Evolutionary conservation across 2,113 vertebrate species (phyloP).

Genomic region (Sakesphorus luctuosus): DNA sequence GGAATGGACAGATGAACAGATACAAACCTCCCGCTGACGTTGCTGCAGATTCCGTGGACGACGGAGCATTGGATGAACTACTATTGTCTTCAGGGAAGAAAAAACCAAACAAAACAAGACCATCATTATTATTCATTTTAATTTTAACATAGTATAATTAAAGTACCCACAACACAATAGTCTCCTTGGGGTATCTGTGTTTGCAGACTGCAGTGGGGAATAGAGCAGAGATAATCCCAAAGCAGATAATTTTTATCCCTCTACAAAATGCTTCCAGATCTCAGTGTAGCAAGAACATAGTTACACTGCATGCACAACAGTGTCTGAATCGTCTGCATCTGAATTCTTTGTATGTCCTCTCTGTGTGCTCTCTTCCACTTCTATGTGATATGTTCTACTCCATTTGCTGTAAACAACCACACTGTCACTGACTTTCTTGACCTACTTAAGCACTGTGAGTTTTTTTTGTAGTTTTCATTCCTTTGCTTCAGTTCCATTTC

Average conservation of each 20-base stretch:
- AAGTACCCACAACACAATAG: neutral
- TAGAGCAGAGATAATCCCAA: neutral
- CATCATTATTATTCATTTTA: neutral
- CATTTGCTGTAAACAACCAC: neutral
- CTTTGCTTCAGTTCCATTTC: neutral
- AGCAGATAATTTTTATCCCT: neutral
- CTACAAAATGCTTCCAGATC: neutral
- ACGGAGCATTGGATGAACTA: rapidly evolving
- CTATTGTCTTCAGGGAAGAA: neutral
- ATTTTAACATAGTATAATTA: neutral
- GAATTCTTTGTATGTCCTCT: neutral
- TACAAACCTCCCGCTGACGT: slow-evolving; percentile 17
- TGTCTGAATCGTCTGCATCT: neutral
- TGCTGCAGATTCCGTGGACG: neutral
- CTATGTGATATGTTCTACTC: neutral
- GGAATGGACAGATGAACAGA: neutral
- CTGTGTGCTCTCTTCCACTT: neutral
- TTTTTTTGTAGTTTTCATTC: neutral
- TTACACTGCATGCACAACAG: neutral
- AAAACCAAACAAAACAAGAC: neutral
- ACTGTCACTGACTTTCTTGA: neutral
- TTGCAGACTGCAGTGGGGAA: neutral
- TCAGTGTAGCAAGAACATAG: neutral
- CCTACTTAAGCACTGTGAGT: neutral
- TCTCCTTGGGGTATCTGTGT: neutral